Evolutionary conservation across 2,888 invertebrate species (phyloP).

Genomic region (Hoplodrina ambigua): DNA sequence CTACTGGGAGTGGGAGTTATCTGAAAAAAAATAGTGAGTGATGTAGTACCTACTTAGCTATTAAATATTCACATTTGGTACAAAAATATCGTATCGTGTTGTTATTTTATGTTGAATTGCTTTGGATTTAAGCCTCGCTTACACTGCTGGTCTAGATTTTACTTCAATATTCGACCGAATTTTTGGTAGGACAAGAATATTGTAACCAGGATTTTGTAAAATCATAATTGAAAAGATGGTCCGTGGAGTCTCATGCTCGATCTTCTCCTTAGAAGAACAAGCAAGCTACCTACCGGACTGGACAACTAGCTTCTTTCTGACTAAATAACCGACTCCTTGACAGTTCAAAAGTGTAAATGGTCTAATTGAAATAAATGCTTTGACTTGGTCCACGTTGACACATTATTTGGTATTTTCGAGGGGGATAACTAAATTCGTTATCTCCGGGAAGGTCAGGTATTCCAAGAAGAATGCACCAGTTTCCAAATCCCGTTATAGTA

Average conservation of each 20-base stretch:
- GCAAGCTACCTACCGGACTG: too few relatives aligned
- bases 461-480: not conserved
- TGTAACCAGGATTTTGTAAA: too few relatives aligned
- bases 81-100: not conserved
- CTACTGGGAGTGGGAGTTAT: not conserved
- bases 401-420: not conserved
- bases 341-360: too few relatives aligned
- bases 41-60: not conserved
- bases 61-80: constrained; percentile 4
- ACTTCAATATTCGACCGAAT: not conserved
- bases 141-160: not conserved
- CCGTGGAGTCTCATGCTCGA: too few relatives aligned
- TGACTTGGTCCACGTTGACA: too few relatives aligned
- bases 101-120: not conserved
- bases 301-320: too few relatives aligned
- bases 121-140: not conserved
- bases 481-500: not conserved
- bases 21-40: not conserved
- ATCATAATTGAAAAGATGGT: too few relatives aligned
- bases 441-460: not conserved
- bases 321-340: too few relatives aligned
- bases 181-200: too few relatives aligned
- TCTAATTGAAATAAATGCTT: too few relatives aligned
- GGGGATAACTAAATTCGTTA: not conserved
- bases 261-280: too few relatives aligned